These are phyloP conservation scores for Hyalella azteca DNA, from an alignment of 2,888 invertebrate species.

Conservation along the genomic window DNA sequence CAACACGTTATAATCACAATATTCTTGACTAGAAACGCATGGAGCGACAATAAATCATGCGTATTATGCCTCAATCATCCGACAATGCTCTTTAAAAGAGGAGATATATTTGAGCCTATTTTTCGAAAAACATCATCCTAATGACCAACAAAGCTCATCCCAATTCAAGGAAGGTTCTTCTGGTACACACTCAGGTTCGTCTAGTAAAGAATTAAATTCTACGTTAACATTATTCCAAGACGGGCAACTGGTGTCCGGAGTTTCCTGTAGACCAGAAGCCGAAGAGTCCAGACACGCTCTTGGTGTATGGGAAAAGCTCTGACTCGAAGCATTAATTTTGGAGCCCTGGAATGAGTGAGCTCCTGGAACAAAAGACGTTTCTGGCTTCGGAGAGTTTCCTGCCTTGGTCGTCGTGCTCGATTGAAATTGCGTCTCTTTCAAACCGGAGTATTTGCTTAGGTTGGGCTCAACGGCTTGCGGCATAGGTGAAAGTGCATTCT, in stretches of 20 bases:
- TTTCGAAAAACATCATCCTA: constrained; percentile 8
- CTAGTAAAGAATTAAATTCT: constrained; percentile 2
- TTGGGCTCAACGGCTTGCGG: background rate
- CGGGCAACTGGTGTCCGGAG: background rate
- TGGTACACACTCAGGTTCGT: constrained; percentile 15
- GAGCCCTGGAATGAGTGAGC: background rate
- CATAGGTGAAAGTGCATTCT: constrained; percentile 23
- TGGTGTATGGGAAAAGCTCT: background rate
- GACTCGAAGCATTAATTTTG: background rate
- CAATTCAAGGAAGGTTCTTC: constrained; percentile 8
- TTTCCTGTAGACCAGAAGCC: background rate
- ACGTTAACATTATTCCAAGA: constrained; percentile 20
- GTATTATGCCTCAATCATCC: constrained; percentile 26
- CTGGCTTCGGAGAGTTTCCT: background rate
- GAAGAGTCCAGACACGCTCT: background rate
- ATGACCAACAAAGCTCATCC: constrained; percentile 25
- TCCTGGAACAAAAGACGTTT: background rate
- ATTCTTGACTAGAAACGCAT: constrained; percentile 34
- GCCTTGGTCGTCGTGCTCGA: background rate
- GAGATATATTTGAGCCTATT: background rate
- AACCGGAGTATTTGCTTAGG: constrained; percentile 6
- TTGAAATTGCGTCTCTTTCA: constrained; percentile 9
- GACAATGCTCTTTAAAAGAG: background rate
- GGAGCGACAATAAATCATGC: constrained; percentile 30
- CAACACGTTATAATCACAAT: constrained; percentile 30